These are phyloP conservation scores for Aphidius gifuensis DNA, from an alignment of 1,140 invertebrate genomes.

Conservation along the genomic window DNA sequence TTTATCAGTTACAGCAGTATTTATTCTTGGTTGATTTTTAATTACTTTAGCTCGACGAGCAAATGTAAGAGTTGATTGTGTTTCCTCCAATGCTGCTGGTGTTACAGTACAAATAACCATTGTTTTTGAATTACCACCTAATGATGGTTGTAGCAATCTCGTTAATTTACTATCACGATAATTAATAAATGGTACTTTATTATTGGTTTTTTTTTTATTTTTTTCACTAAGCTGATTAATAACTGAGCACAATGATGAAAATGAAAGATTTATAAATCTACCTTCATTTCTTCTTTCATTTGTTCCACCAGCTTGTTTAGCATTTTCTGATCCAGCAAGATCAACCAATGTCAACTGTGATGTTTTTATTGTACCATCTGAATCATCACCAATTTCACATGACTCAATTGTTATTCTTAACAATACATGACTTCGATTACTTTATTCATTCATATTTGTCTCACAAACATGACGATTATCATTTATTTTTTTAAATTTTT, in stretches of 20 bases:
- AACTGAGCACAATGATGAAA: constrained; percentile 70
- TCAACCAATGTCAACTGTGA: constrained; percentile 81
- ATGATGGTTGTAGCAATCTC: constrained; percentile 75
- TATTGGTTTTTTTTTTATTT: constrained; percentile 33
- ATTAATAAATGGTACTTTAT: constrained; percentile 62
- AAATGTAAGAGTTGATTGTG: constrained; percentile 69
- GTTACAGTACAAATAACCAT: constrained; percentile 83
- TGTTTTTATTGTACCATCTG: constrained; percentile 58
- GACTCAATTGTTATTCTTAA: constrained; percentile 59
- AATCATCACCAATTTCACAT: constrained; percentile 45
- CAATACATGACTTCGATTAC: constrained; percentile 76
- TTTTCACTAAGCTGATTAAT: constrained; percentile 75
- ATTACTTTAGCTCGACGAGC: constrained; percentile 67
- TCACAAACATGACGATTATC: constrained; percentile 67
- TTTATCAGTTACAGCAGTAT: constrained; percentile 70
- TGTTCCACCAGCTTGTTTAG: constrained; percentile 57
- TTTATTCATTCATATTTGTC: constrained; percentile 77
- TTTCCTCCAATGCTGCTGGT: constrained; percentile 70
- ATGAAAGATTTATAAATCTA: constrained; percentile 79
- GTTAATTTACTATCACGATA: constrained; percentile 85
- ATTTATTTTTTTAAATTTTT: constrained; percentile 64
- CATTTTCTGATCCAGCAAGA: constrained; percentile 81
- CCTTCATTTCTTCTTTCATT: constrained; percentile 73
- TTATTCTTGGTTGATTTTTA: constrained; percentile 69
- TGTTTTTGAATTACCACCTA: constrained; percentile 85